phyloP scores from a whole-genome alignment of 2,113 vertebrate species.

The Ellobius talpinus region DNA sequence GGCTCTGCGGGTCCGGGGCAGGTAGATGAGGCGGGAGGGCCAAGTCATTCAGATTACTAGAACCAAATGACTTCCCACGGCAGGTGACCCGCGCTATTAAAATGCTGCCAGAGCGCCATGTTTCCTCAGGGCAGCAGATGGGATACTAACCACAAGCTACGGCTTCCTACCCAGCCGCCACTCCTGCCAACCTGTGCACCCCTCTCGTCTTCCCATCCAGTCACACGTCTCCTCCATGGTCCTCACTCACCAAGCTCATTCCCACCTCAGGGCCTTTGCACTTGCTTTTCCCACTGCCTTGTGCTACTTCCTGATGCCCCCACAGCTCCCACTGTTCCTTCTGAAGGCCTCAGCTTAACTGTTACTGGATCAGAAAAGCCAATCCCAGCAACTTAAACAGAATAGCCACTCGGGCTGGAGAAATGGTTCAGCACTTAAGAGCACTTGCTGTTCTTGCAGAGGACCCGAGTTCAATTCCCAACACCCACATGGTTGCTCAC shows the following conservation, averaged over 20 bases:
- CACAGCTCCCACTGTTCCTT: not conserved
- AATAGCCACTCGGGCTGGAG: not conserved
- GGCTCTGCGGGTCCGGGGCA: not conserved
- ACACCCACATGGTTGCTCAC: not conserved
- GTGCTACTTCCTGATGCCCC: not conserved
- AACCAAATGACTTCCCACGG: not conserved
- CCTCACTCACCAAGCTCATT: not conserved
- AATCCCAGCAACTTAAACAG: not conserved
- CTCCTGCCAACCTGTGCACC: not conserved
- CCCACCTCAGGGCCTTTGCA: constrained; percentile 56
- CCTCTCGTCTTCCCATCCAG: not conserved
- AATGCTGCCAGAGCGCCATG: not conserved
- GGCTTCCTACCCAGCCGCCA: not conserved
- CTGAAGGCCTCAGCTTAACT: not conserved
- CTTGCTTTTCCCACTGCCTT: not conserved
- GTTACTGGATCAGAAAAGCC: not conserved
- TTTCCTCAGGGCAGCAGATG: not conserved
- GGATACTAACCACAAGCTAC: not conserved
- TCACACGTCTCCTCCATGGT: not conserved
- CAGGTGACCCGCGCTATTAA: not conserved
- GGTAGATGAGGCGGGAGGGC: not conserved
- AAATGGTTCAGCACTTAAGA: not conserved
- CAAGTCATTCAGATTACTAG: not conserved
- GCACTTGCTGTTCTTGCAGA: not conserved
- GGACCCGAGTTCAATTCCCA: not conserved